These are phyloP conservation scores for Apostichopus californicus DNA, from an alignment of 35 echinoderm and acorn worm genomes.

Conservation along the genomic window DNA sequence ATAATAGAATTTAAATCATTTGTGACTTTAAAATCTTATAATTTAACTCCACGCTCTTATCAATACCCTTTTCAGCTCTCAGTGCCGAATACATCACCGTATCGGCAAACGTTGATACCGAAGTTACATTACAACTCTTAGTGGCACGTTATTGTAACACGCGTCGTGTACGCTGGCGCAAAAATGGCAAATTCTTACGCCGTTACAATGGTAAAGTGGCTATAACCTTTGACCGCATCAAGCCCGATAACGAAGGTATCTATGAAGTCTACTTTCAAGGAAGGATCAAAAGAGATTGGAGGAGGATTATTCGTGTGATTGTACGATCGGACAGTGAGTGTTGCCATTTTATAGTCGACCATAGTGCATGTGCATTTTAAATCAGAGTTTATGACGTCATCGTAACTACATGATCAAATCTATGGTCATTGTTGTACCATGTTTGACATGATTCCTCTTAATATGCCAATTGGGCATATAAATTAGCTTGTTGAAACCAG, in stretches of 20 bases:
- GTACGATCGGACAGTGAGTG: conserved; percentile 21
- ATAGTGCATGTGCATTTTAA: too few species aligned
- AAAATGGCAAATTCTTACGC: conserved; percentile 7
- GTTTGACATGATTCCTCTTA: too few species aligned
- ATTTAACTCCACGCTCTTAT: too few species aligned
- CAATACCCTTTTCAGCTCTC: neutral
- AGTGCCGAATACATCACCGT: neutral
- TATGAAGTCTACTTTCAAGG: conserved; percentile 14
- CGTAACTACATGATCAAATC: too few species aligned
- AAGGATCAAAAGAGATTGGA: neutral
- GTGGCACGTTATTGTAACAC: too few species aligned
- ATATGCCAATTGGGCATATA: too few species aligned
- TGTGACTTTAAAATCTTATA: too few species aligned
- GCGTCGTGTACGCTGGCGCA: neutral
- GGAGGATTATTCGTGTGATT: neutral
- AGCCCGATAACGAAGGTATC: neutral
- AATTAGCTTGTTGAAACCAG: too few species aligned
- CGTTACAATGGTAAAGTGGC: neutral
- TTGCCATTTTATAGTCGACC: too few species aligned
- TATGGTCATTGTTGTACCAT: too few species aligned
- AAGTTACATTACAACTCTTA: neutral
- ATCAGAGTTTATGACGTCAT: too few species aligned
- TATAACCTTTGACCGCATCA: neutral
- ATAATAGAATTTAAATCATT: too few species aligned
- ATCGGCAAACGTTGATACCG: neutral